Conservation (phyloP, 1,140 invertebrate genomes). For the Drosophila aff. region DNA sequence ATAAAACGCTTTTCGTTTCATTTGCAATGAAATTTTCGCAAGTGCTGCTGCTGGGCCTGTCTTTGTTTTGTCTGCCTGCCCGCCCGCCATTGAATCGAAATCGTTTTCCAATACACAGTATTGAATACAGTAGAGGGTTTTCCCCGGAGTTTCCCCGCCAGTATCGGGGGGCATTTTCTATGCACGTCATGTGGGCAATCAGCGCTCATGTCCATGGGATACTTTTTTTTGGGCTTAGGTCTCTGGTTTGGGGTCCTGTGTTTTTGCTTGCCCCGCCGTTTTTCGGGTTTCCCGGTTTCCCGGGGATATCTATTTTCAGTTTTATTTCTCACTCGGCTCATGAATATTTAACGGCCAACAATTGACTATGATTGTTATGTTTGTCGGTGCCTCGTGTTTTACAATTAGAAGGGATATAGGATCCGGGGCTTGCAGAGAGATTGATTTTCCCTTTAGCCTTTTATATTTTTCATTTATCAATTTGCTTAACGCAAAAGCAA, state of each 20-base stretch:
- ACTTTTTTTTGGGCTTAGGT: conserved; percentile 41
- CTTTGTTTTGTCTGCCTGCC: conserved; percentile 55
- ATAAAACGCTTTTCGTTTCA: conserved; percentile 81
- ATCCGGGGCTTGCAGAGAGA: background rate
- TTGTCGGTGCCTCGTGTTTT: conserved; percentile 52
- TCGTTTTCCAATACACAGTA: conserved; percentile 74
- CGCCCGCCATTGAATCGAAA: conserved; percentile 43
- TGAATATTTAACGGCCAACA: conserved; percentile 78
- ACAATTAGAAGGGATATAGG: conserved; percentile 59
- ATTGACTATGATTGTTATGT: conserved; percentile 80
- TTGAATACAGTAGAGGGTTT: conserved; percentile 34
- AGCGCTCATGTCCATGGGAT: conserved; percentile 58
- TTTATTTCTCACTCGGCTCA: conserved; percentile 74
- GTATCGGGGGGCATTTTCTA: conserved; percentile 51
- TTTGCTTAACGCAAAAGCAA: conserved; percentile 59
- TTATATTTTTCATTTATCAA: conserved; percentile 67
- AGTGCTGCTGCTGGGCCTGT: conserved; percentile 38
- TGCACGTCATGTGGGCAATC: conserved; percentile 76
- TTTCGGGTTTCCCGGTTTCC: background rate
- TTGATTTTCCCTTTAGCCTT: conserved; percentile 27
- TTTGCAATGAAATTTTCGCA: conserved; percentile 79
- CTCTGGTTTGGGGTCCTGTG: conserved; percentile 14
- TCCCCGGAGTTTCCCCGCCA: conserved; percentile 10
- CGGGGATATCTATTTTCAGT: conserved; percentile 57
- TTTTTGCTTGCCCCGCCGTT: background rate